Evolutionary conservation across 2,888 invertebrate species (phyloP).

Genomic region (Drosophila yooni): DNA sequence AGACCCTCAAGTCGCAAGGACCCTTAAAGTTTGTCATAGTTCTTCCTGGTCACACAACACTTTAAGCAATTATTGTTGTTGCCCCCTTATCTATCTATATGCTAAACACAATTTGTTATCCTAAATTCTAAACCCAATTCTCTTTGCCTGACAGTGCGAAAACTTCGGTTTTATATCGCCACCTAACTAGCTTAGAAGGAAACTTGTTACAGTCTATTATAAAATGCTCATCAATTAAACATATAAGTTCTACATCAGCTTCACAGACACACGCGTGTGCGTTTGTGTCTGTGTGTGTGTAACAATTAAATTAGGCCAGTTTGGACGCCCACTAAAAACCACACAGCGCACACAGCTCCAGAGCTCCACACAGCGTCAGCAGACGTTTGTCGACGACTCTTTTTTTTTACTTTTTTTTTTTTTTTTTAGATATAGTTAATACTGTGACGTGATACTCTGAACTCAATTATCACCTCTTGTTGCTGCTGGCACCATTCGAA

Average conservation of each 20-base stretch:
- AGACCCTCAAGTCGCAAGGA: slow-evolving; percentile 3
- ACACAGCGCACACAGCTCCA: slow-evolving; percentile 50
- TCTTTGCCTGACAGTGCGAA: slow-evolving; percentile 10
- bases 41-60: not conserved
- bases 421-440: slow-evolving; percentile 26
- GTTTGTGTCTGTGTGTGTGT: not conserved
- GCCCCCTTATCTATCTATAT: slow-evolving; percentile 33
- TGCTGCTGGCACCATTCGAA: slow-evolving; percentile 60
- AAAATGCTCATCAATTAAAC: slow-evolving; percentile 65
- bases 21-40: not conserved
- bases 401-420: not conserved
- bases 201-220: slow-evolving; percentile 80
- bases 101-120: slow-evolving; percentile 15
- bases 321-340: slow-evolving; percentile 61
- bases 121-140: slow-evolving; percentile 29
- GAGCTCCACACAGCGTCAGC: slow-evolving; percentile 39
- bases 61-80: slow-evolving; percentile 14
- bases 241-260: slow-evolving; percentile 25
- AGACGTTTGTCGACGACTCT: not conserved
- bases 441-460: slow-evolving; percentile 30
- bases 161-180: slow-evolving; percentile 35
- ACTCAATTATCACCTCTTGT: slow-evolving; percentile 46
- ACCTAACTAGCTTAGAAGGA: slow-evolving; percentile 74
- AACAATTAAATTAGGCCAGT: slow-evolving; percentile 8
- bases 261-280: slow-evolving; percentile 15